These are phyloP conservation scores for Alauda arvensis DNA, from an alignment of 2,797 vertebrate genomes.

Conservation along the genomic window DNA sequence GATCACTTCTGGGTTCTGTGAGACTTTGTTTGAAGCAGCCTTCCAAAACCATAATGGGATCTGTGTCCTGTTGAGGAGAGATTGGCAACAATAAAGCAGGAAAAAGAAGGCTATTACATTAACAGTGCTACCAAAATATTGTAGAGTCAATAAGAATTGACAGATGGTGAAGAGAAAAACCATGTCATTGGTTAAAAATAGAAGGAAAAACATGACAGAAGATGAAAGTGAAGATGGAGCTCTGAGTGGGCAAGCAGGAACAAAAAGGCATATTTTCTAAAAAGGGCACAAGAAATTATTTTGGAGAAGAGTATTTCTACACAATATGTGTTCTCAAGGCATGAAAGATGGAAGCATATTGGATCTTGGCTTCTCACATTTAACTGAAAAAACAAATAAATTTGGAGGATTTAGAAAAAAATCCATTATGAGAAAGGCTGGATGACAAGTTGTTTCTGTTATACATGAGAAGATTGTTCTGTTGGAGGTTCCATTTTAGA, in stretches of 20 bases:
- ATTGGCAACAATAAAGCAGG: background rate
- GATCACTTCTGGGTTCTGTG: background rate
- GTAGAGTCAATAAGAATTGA: constrained; percentile 15
- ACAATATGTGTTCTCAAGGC: background rate
- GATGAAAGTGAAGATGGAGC: background rate
- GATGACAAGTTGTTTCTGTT: background rate
- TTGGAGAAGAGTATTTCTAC: background rate
- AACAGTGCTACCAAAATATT: constrained; percentile 17
- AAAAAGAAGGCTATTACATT: constrained; percentile 16
- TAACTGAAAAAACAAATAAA: background rate
- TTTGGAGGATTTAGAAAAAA: too few species aligned
- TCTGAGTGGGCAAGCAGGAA: background rate
- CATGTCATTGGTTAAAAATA: constrained; percentile 32
- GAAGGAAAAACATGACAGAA: constrained; percentile 9
- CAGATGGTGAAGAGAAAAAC: constrained; percentile 35
- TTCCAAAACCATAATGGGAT: background rate
- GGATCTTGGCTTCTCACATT: background rate
- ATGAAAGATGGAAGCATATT: background rate
- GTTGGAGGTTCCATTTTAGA: background rate
- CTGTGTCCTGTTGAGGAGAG: background rate
- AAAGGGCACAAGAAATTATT: background rate
- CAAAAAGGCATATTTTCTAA: background rate
- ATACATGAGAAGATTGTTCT: background rate
- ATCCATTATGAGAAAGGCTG: background rate
- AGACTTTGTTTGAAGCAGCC: background rate